Evolutionary conservation across 2,888 invertebrate species (phyloP).

Genomic region (Ischnura elegans): DNA sequence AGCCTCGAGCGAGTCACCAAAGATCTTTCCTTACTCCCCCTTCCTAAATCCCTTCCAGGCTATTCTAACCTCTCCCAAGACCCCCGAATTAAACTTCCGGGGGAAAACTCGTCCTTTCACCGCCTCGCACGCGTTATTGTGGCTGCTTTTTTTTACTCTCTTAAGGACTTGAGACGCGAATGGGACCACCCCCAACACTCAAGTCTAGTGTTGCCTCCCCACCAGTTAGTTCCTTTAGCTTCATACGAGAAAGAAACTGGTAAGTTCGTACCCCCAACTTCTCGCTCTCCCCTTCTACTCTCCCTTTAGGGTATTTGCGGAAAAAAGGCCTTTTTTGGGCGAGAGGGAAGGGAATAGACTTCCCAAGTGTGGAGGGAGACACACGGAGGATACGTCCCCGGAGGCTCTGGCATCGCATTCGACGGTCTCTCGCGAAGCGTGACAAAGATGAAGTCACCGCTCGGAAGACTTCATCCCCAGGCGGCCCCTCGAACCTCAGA

Average conservation of each 20-base stretch:
- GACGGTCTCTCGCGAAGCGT: not conserved
- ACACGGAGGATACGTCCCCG: not conserved
- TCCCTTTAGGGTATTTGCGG: no score
- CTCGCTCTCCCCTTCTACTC: no score
- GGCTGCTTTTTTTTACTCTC: not conserved
- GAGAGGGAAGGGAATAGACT: not conserved
- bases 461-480: not conserved
- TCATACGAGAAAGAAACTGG: no score
- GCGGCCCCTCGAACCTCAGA: not conserved
- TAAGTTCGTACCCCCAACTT: no score
- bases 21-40: not conserved
- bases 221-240: not conserved
- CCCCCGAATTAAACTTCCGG: conserved; percentile 25
- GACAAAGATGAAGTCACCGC: not conserved
- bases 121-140: conserved; percentile 4
- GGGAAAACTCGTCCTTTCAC: not conserved
- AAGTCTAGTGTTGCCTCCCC: not conserved
- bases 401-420: not conserved
- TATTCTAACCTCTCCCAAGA: not conserved
- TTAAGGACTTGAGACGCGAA: not conserved
- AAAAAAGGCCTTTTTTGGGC: not conserved
- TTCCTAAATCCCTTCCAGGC: not conserved
- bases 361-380: not conserved
- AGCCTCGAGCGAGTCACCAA: not conserved
- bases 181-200: not conserved